phyloP scores from a whole-genome alignment of 2,888 invertebrate species.

The Trachelus tabidus region DNA sequence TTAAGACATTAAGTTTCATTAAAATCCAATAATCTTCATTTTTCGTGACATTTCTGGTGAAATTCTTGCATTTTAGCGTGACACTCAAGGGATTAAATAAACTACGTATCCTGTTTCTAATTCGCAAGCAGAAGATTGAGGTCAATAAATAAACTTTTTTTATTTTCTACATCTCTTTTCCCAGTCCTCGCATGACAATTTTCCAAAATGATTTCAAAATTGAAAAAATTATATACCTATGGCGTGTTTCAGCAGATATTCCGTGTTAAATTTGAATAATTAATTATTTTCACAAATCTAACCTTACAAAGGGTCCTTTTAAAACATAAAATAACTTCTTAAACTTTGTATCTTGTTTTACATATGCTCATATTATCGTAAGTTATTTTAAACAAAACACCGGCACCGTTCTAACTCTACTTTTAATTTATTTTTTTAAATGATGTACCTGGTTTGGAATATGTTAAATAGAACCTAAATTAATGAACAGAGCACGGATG shows the following conservation, averaged over 20 bases:
- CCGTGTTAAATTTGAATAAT: not conserved
- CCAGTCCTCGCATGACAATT: not conserved
- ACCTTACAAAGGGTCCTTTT: not conserved
- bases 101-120: not conserved
- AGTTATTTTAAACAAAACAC: not conserved
- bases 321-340: not conserved
- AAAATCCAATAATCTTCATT: not conserved
- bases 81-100: not conserved
- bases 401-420: not conserved
- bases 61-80: not conserved
- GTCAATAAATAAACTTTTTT: not conserved
- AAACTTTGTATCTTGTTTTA: not conserved
- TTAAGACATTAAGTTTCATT: not conserved
- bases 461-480: not conserved
- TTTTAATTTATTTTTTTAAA: not conserved
- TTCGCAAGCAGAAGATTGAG: not conserved
- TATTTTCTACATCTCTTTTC: not conserved
- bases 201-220: not conserved
- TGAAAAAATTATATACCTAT: not conserved
- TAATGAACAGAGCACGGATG: not conserved
- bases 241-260: not conserved
- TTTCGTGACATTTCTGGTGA: not conserved
- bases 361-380: not conserved
- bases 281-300: not conserved
- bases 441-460: not conserved